Evolutionary conservation across 2,113 vertebrate genomes (phyloP).

Genomic region (Garra rufa): DNA sequence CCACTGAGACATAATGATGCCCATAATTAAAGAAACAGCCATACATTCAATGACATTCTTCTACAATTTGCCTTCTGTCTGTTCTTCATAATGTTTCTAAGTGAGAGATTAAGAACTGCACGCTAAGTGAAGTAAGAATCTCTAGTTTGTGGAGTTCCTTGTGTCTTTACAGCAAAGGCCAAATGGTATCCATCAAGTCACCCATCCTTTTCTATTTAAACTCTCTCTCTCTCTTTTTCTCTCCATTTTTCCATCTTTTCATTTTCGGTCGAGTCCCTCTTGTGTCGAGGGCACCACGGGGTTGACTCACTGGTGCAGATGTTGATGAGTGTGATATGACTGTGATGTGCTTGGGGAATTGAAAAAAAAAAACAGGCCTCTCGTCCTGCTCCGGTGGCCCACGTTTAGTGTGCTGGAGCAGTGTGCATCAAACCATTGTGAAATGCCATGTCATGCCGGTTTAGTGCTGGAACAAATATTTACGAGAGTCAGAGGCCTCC

Average conservation of each 20-base stretch:
- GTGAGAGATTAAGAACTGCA: slow-evolving; percentile 17
- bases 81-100: slow-evolving; percentile 3
- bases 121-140: slow-evolving; percentile 23
- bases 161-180: slow-evolving; percentile 26
- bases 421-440: slow-evolving; percentile 72
- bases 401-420: slow-evolving; percentile 71
- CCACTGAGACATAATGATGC: neutral
- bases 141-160: slow-evolving; percentile 2
- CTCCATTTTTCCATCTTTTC: slow-evolving; percentile 37
- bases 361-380: slow-evolving; percentile 52
- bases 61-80: neutral
- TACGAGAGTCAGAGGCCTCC: slow-evolving; percentile 77
- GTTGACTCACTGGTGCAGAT: slow-evolving; percentile 59
- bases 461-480: slow-evolving; percentile 80
- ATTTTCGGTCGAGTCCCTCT: neutral
- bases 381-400: slow-evolving; percentile 69
- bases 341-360: slow-evolving; percentile 66
- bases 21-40: neutral
- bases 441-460: slow-evolving; percentile 80
- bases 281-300: slow-evolving; percentile 13
- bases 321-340: slow-evolving; percentile 66
- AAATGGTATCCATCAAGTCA: slow-evolving; percentile 51
- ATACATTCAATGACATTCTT: neutral
- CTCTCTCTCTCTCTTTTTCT: slow-evolving; percentile 51
- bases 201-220: slow-evolving; percentile 32